These are phyloP conservation scores for Dipodomys stephensi DNA, from an alignment of 2,113 vertebrate genomes.

Conservation along the genomic window DNA sequence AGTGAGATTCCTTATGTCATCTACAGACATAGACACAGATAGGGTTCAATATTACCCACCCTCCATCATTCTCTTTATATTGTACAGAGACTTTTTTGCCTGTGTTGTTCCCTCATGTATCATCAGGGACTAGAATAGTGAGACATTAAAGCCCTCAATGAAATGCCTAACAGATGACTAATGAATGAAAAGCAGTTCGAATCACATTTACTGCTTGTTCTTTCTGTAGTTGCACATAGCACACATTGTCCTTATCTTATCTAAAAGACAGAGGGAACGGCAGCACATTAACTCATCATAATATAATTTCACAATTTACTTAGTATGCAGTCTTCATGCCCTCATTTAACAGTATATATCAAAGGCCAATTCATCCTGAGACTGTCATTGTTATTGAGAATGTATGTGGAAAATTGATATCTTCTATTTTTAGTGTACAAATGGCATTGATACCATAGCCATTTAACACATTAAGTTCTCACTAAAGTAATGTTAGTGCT, in stretches of 20 bases:
- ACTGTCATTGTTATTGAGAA: slow-evolving; percentile 20
- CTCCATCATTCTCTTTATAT: not conserved
- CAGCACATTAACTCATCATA: not conserved
- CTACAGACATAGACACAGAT: not conserved
- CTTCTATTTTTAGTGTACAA: slow-evolving; percentile 42
- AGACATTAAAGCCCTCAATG: not conserved
- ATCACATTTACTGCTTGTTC: not conserved
- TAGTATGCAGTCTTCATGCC: not conserved
- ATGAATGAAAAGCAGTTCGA: slow-evolving; percentile 39
- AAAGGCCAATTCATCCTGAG: not conserved
- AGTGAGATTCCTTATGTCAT: too few species aligned
- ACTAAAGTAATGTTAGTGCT: slow-evolving; percentile 54
- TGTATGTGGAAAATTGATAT: slow-evolving; percentile 5
- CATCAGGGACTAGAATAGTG: not conserved
- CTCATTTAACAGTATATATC: slow-evolving; percentile 42
- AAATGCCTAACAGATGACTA: not conserved
- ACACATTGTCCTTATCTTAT: not conserved
- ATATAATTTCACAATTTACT: slow-evolving; percentile 14
- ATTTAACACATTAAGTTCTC: slow-evolving; percentile 50
- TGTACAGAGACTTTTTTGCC: not conserved
- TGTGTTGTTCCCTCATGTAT: not conserved
- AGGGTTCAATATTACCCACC: not conserved
- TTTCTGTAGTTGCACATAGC: not conserved
- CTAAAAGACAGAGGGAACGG: not conserved
- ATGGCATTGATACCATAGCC: slow-evolving; percentile 21